These are phyloP conservation scores for Strongylocentrotus purpuratus DNA, from an alignment of 35 echinoderm and acorn worm genomes.

Conservation along the genomic window DNA sequence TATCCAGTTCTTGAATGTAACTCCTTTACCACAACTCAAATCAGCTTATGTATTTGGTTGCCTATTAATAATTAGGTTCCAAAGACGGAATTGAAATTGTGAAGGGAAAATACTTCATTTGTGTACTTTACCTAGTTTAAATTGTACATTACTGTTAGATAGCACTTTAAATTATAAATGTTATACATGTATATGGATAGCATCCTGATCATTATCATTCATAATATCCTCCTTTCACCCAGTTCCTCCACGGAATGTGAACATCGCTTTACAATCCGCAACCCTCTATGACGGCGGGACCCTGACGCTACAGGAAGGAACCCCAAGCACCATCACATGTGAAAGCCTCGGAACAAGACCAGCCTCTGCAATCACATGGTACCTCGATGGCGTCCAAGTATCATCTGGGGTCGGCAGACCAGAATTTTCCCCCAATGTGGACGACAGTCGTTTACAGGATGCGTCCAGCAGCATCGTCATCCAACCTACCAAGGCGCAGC, in stretches of 20 bases:
- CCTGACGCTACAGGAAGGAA: background rate
- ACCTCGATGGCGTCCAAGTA: background rate
- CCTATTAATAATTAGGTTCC: too few species aligned
- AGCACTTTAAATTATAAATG: too few species aligned
- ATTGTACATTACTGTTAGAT: too few species aligned
- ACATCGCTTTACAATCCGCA: background rate
- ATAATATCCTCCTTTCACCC: background rate
- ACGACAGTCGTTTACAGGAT: background rate
- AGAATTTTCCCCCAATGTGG: background rate
- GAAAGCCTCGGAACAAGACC: slow-evolving; percentile 25
- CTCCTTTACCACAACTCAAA: too few species aligned
- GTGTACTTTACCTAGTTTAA: too few species aligned
- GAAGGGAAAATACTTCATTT: too few species aligned
- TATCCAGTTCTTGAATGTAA: too few species aligned
- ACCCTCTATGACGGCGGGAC: background rate
- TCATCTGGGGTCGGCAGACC: background rate
- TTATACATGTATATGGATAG: too few species aligned
- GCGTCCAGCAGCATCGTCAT: slow-evolving; percentile 19
- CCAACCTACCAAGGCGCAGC: background rate
- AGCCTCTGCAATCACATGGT: slow-evolving; percentile 1
- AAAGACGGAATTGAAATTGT: too few species aligned
- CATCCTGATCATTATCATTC: too few species aligned
- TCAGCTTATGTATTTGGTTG: too few species aligned
- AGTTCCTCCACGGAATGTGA: slow-evolving; percentile 5
- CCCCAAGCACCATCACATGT: background rate